These are phyloP conservation scores for Hemiprocne comata DNA, from an alignment of 2,113 vertebrate genomes.

Conservation along the genomic window DNA sequence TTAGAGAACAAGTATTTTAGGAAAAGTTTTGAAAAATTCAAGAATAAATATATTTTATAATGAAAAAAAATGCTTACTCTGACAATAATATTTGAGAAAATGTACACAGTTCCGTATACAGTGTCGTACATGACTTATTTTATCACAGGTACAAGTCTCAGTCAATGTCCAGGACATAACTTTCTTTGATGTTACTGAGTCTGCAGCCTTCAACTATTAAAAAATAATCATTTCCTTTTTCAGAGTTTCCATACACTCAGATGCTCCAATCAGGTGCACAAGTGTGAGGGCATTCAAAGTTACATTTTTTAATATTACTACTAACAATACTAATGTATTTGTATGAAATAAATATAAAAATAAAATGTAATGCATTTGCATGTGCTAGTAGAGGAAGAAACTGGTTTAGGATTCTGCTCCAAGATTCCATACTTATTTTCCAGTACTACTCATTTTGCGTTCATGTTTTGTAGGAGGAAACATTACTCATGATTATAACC, in stretches of 20 bases:
- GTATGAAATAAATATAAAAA: not conserved
- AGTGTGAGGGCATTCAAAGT: not conserved
- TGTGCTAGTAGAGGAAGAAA: not conserved
- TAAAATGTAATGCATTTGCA: not conserved
- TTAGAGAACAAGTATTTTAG: not conserved
- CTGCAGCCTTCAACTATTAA: rapidly evolving
- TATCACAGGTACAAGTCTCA: not conserved
- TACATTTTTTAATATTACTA: not conserved
- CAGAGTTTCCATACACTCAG: not conserved
- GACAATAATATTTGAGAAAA: not conserved
- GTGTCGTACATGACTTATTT: not conserved
- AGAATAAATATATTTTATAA: not conserved
- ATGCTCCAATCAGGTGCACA: not conserved
- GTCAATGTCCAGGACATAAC: not conserved
- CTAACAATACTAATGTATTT: not conserved
- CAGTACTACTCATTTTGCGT: not conserved
- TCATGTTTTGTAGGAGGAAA: not conserved
- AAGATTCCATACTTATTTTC: not conserved
- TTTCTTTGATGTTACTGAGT: not conserved
- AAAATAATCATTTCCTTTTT: not conserved
- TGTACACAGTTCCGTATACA: not conserved
- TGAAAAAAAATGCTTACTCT: not conserved
- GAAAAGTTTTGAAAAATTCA: not conserved
- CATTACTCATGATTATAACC: not conserved
- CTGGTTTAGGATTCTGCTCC: not conserved